Base-by-base conservation (phyloP, 2,888 invertebrate genomes). In the Ophion ventricosus region DNA sequence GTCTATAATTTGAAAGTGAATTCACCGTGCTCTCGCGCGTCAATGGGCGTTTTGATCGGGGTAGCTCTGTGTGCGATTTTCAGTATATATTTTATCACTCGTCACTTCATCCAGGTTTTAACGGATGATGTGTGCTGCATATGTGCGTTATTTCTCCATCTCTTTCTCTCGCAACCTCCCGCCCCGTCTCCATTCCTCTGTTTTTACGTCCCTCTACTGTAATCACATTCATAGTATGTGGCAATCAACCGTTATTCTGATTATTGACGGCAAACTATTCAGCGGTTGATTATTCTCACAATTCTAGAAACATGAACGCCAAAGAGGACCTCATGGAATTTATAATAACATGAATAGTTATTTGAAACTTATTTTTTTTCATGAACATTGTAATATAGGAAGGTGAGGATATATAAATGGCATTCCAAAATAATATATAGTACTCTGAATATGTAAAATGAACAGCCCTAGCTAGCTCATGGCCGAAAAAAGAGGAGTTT, bases 1-100 rank as follows among this genome's bases (percentile, higher is more conserved):
- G 78, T 66, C 75, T 81, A 85, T 84, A 85, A 85, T 84, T 83
- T 84, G 59, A 78, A 70, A 66, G 78, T 54, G 75, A 78, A 84
- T 73, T 59, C 73, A 66, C 72, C 72, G 72, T 73, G 63, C 78
- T 77, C 77, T 78, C 84, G 63, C 75, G 54, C 70, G 40, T 82
- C 78, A 75, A 82, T 67, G 66, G 56, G 69, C 74, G 56, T 78
- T 79, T 73, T 80, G 73, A 80, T 80, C 80, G 57, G 66, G 64
- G 2, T 56, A 49, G 63, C 73, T 73, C 25, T 57, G 59, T 66
- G 56, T 40, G 25, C 66, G 23, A 80, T 73, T 80, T 80, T 73
- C 66, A 80, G 64, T 73, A 57, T 73, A 59, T 57, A 80, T 80
- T 72, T 79, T 72, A 72, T 72, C 72, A 64, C 64, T 72, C 79